Evolutionary conservation across 2,113 vertebrate genomes (phyloP).

Genomic region (Pachyramphus minor): DNA sequence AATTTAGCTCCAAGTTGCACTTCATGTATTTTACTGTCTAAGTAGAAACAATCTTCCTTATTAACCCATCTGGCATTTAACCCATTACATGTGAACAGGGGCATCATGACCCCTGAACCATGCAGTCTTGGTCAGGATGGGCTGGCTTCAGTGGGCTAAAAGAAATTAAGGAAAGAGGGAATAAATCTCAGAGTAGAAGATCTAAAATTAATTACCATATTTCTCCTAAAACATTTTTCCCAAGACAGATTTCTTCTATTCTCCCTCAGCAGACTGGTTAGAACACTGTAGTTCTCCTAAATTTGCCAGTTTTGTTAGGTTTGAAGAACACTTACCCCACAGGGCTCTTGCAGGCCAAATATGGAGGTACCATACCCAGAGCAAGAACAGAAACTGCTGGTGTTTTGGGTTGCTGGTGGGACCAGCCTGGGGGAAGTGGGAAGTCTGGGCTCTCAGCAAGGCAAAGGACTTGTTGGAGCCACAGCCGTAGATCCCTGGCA

Average conservation of each 20-base stretch:
- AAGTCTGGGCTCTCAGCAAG: not conserved
- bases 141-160: not conserved
- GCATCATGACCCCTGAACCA: not conserved
- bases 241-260: not conserved
- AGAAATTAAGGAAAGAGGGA: not conserved
- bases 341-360: not conserved
- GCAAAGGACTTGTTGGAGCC: rapidly evolving
- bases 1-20: not conserved
- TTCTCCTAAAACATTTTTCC: not conserved
- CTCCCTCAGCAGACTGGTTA: not conserved
- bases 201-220: not conserved
- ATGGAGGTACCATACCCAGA: not conserved
- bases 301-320: not conserved
- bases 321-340: not conserved
- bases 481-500: not conserved
- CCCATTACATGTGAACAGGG: not conserved
- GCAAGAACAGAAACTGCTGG: not conserved
- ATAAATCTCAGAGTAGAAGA: not conserved
- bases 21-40: not conserved
- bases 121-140: not conserved
- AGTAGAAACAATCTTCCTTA: not conserved
- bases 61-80: not conserved
- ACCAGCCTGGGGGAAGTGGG: not conserved
- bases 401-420: not conserved
- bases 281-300: not conserved